Base-by-base conservation (phyloP, 2,797 vertebrate genomes). In the Pangasius larnaudii region DNA sequence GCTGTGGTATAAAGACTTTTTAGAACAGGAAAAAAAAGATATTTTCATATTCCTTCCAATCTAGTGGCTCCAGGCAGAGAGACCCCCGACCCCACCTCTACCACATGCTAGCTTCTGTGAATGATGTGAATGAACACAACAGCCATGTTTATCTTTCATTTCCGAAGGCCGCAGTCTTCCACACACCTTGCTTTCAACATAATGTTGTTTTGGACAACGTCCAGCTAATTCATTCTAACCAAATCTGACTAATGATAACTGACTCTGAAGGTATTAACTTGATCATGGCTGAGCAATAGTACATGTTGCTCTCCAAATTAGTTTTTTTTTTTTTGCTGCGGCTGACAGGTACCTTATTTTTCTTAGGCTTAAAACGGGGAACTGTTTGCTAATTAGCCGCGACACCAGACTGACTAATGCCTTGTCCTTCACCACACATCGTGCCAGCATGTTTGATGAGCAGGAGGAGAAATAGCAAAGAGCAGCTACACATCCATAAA, bases 221-320 rank as follows among this genome's bases (percentile, higher is more conserved):
- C 90, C 91, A 90, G 89, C 86, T 90, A 79, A 91, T 91, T 91
- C 46, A 90, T 91, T 86, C 89, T 30, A 86, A 83, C 51, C 61
- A 78, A 90, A 90, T 87, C 90, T 91, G 90, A 92, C 90, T 90
- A 92, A 93, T 92, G 91, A 84, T 88, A 85, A 89, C 88, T 49
- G 88, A 89, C 91, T 89, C 85, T 36, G 61, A 89, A 87, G 88
- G 85, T 89, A 90, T 92, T 90, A 91, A 88, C 91, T 91, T 78
- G 53, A 91, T 92, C 91, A 89, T 88, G 82, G 86, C 81, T 80
- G 59, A 89, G 87, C 80, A 78, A 71, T 71, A 75, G 67, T 84
- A 90, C 77, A 49, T 83, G 69, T 51, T 49, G 90, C 87, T 86
- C 80, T 87, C 75, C 86, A 85, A 90, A 89, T 90, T 89, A 84